Conservation (phyloP, 2,113 vertebrate genomes). For the Empidonax alnorum region DNA sequence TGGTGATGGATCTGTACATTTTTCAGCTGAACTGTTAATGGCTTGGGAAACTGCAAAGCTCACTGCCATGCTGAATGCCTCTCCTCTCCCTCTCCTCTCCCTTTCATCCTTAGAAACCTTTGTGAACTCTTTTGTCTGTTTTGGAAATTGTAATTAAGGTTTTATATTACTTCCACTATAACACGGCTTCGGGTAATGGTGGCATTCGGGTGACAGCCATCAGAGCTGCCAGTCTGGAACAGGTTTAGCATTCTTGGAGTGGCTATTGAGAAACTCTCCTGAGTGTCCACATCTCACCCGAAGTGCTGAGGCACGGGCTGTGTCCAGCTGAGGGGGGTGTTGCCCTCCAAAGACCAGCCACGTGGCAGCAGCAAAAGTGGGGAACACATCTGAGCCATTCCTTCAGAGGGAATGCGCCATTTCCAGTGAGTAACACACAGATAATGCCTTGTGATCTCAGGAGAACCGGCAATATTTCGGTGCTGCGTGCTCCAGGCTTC, state of each 20-base stretch:
- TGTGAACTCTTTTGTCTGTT: background rate
- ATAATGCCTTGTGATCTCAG: background rate
- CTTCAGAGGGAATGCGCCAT: background rate
- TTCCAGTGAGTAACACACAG: background rate
- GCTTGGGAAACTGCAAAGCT: background rate
- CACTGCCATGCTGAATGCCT: background rate
- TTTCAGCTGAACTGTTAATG: background rate
- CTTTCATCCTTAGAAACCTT: background rate
- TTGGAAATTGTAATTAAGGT: background rate
- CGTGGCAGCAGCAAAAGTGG: background rate
- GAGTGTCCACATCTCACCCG: background rate
- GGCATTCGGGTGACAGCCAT: background rate
- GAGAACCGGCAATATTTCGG: background rate
- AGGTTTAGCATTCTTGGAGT: background rate
- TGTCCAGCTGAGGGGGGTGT: background rate
- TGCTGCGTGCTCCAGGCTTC: background rate
- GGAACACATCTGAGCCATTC: background rate
- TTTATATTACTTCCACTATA: background rate
- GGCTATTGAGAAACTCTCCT: background rate
- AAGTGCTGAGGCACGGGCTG: background rate
- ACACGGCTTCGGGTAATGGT: background rate
- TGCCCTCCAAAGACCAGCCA: background rate
- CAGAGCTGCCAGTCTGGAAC: background rate
- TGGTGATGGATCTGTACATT: background rate
- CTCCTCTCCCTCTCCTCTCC: background rate